Conservation (phyloP, 2,113 vertebrate genomes). For the Sylvietta virens region DNA sequence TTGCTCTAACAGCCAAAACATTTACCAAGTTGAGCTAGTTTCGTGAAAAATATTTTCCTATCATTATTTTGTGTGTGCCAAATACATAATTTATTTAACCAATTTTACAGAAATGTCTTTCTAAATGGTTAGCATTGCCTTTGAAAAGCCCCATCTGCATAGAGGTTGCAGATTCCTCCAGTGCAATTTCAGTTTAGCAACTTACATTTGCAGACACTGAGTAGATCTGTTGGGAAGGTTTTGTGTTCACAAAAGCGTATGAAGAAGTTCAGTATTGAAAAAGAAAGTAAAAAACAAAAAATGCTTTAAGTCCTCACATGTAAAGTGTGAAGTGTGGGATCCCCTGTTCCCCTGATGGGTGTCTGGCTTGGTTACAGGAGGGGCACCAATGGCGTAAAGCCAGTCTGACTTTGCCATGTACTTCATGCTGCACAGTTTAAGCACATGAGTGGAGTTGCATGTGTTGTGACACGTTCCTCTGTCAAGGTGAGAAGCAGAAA, state of each 20-base stretch:
- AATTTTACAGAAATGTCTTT: not conserved
- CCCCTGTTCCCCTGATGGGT: not conserved
- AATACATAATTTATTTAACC: not conserved
- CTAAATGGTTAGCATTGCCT: not conserved
- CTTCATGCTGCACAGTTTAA: not conserved
- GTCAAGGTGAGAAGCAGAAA: not conserved
- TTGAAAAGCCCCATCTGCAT: not conserved
- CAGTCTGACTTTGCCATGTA: not conserved
- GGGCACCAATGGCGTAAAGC: not conserved
- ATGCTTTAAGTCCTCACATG: not conserved
- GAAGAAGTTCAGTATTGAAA: not conserved
- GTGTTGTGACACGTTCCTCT: not conserved
- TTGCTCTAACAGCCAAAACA: not conserved
- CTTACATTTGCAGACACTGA: not conserved
- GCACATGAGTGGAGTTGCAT: not conserved
- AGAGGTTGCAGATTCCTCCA: not conserved
- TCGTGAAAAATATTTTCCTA: constrained; percentile 12
- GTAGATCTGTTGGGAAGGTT: not conserved
- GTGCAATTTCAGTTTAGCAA: not conserved
- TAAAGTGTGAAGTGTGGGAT: not conserved
- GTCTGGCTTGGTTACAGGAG: not conserved
- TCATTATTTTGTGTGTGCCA: not conserved
- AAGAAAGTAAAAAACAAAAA: not conserved
- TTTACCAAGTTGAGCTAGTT: not conserved
- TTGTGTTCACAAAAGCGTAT: not conserved